These are phyloP conservation scores for Cotesia congregata DNA, from an alignment of 2,888 invertebrate genomes.

Conservation along the genomic window DNA sequence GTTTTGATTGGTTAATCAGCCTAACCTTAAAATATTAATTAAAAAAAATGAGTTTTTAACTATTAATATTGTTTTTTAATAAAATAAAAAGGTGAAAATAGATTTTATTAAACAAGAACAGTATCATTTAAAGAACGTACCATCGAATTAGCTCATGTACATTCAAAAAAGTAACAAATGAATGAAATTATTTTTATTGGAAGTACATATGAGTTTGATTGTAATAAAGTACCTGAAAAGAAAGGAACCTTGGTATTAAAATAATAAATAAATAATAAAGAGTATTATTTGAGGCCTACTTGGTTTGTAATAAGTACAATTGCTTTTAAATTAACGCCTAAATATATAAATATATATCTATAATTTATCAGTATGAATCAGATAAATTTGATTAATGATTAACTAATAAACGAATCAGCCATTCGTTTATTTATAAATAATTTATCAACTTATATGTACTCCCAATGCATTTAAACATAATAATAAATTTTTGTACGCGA, in stretches of 20 bases:
- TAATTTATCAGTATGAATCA: background rate
- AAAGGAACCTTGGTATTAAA: background rate
- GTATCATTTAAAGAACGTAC: constrained; percentile 29
- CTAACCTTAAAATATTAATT: background rate
- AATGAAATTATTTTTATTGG: constrained; percentile 33
- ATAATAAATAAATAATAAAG: constrained; percentile 28
- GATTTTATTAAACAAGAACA: too few relatives aligned
- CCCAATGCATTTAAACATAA: constrained; percentile 20
- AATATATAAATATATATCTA: constrained; percentile 16
- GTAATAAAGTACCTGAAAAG: constrained; percentile 37
- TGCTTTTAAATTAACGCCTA: constrained; percentile 5
- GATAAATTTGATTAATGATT: background rate
- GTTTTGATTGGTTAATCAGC: background rate
- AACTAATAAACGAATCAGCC: constrained; percentile 25
- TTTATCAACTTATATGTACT: constrained; percentile 40
- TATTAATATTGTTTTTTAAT: too few relatives aligned
- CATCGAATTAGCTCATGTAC: constrained; percentile 37
- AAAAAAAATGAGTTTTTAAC: too few relatives aligned
- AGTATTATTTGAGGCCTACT: constrained; percentile 36
- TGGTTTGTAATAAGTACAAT: background rate
- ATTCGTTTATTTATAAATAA: constrained; percentile 25
- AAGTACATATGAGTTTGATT: constrained; percentile 48
- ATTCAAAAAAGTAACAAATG: constrained; percentile 15
- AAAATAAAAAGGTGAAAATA: too few relatives aligned
- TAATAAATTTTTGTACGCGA: constrained; percentile 37